phyloP scores from a whole-genome alignment of 1,140 invertebrate genomes.

The Scaptomyza hsui region DNA sequence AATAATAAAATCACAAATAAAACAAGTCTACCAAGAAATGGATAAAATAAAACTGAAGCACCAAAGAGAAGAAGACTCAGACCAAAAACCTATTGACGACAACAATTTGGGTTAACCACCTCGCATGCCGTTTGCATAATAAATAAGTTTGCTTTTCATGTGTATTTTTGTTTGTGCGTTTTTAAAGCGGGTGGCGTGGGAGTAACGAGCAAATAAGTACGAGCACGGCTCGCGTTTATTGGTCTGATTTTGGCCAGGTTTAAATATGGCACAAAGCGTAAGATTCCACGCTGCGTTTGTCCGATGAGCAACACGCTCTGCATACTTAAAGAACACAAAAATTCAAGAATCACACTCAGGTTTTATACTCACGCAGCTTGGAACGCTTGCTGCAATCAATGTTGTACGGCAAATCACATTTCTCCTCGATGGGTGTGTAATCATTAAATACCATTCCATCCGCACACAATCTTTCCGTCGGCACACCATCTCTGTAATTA shows the following conservation, averaged over 20 bases:
- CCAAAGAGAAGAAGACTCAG: constrained; percentile 17
- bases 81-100: constrained; percentile 75
- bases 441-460: constrained; percentile 97
- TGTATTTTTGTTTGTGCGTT: constrained; percentile 1
- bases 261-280: constrained; percentile 43
- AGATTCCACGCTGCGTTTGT: constrained; percentile 22
- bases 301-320: constrained; percentile 36
- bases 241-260: constrained; percentile 59
- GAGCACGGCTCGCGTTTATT: constrained; percentile 64
- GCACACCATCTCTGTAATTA: constrained; percentile 86
- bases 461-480: constrained; percentile 92
- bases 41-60: constrained; percentile 55
- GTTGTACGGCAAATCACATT: constrained; percentile 94
- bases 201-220: constrained; percentile 74
- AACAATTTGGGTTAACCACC: constrained; percentile 78
- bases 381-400: constrained; percentile 92
- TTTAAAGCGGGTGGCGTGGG: constrained; percentile 20
- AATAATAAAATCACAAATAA: constrained; percentile 71
- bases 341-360: constrained; percentile 13
- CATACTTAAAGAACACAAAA: constrained; percentile 53
- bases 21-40: constrained; percentile 49
- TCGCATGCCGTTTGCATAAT: constrained; percentile 77
- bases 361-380: constrained; percentile 89
- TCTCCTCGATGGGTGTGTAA: constrained; percentile 91
- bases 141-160: constrained; percentile 51